A percentile compares a stretch with the other conserved stretches of the same genome.
Conservation (phyloP, 2,888 invertebrate genomes). For the Timema cristinae region DNA sequence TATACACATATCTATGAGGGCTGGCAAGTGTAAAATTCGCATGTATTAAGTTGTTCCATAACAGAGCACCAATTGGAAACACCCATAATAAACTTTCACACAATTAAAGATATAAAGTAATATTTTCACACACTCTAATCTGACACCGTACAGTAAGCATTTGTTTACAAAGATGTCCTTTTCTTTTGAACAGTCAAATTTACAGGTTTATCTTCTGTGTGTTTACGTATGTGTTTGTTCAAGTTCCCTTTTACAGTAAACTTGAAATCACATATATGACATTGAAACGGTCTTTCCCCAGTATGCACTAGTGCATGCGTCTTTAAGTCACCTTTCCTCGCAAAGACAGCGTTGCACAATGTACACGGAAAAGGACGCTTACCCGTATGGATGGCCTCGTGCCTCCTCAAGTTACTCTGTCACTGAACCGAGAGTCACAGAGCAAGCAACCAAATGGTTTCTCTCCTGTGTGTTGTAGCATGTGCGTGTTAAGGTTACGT, state of each 20-base stretch:
- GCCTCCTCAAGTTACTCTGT: conserved; percentile 11
- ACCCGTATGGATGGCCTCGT: neutral
- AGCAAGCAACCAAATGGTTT: neutral
- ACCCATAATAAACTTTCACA: too few relatives aligned
- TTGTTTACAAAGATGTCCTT: too few relatives aligned
- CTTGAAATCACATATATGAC: neutral
- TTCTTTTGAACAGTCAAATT: neutral
- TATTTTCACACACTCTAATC: too few relatives aligned
- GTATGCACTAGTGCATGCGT: neutral
- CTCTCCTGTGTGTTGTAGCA: neutral
- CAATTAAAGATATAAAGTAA: too few relatives aligned
- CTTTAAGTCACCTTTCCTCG: conserved; percentile 8
- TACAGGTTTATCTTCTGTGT: neutral
- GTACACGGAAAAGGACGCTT: neutral
- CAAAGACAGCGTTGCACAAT: neutral
- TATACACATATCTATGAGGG: too few relatives aligned
- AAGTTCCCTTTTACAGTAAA: neutral
- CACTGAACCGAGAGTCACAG: neutral
- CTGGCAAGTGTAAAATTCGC: too few relatives aligned
- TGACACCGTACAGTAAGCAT: too few relatives aligned
- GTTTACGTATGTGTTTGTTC: neutral
- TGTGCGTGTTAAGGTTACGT: neutral
- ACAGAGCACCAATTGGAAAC: too few relatives aligned
- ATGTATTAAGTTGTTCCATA: too few relatives aligned
- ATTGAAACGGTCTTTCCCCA: conserved; percentile 1